Evolutionary conservation across 2,113 vertebrate species (phyloP), one percentile per base, ranked within the genome.

Genomic region (Hoplias malabaricus): DNA sequence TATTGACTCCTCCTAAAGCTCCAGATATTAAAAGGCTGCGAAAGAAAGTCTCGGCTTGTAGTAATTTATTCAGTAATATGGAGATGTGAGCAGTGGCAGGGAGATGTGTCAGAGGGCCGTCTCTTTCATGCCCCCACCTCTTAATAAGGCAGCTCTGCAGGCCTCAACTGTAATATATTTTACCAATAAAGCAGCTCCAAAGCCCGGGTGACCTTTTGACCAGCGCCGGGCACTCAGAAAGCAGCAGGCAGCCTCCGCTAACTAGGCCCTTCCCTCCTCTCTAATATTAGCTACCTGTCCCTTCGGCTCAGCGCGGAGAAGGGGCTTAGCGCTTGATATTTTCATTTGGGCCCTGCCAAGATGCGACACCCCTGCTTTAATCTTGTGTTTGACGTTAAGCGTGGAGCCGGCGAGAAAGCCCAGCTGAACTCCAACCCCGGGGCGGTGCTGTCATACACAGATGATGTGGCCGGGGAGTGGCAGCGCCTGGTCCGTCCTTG

Each of bases 311-410:
- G 86, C 91, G 57, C 66, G 7, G 36, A 92, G 90, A 91, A 88
- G 88, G 90, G 93, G 93, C 93, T 94, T 93, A 95, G 87, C 88
- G 87, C 90, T 93, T 94, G 92, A 94, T 96, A 94, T 94, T 96
- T 96, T 94, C 93, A 94, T 94, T 94, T 93, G 91, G 92, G 70
- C 92, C 84, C 86, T 87, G 84, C 92, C 94, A 92, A 94, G 92
- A 93, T 80, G 89, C 83, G 89, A 92, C 94, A 90, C 89, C 90
- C 93, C 91, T 86, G 84, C 92, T 92, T 92, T 96, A 94, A 96
- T 97, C 94, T 94, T 91, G 89, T 92, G 93, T 94, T 93, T 94
- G 92, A 93, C 90, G 87, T 94, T 94, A 92, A 90, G 93, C 91
- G 80, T 85, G 89, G 87, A 92, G 94, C 95, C 95, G 94, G 93